Percentiles rank a stretch among this genome's conserved stretches.
These are phyloP conservation scores for Yponomeuta cagnagella DNA, from an alignment of 2,888 invertebrate species.

Conservation along the genomic window DNA sequence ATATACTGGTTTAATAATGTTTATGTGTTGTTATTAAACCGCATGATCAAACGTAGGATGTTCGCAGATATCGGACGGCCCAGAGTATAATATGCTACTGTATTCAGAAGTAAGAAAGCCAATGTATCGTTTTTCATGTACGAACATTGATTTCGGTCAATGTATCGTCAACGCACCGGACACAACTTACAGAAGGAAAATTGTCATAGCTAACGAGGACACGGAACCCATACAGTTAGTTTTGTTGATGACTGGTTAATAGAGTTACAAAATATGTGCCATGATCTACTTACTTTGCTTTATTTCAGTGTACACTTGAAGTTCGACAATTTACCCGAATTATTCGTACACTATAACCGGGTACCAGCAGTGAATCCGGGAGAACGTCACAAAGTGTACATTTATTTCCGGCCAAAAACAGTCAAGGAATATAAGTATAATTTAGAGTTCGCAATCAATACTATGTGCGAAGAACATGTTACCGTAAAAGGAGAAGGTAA, in stretches of 20 bases:
- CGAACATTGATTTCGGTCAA: slow-evolving; percentile 78
- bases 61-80: slow-evolving; percentile 79
- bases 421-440: slow-evolving; percentile 66
- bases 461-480: slow-evolving; percentile 65
- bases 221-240: slow-evolving; percentile 48
- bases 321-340: slow-evolving; percentile 59
- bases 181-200: slow-evolving; percentile 57
- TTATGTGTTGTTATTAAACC: too few relatives aligned
- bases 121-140: slow-evolving; percentile 77
- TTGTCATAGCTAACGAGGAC: slow-evolving; percentile 53
- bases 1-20: too few relatives aligned
- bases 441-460: slow-evolving; percentile 72
- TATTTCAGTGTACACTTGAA: slow-evolving; percentile 69
- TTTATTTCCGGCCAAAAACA: slow-evolving; percentile 75
- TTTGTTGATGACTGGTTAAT: neutral
- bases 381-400: slow-evolving; percentile 55
- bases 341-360: slow-evolving; percentile 64
- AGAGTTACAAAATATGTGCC: neutral
- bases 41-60: neutral
- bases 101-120: slow-evolving; percentile 76
- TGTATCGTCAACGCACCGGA: slow-evolving; percentile 76
- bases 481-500: slow-evolving; percentile 74
- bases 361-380: slow-evolving; percentile 53
- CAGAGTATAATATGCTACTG: slow-evolving; percentile 75
- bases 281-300: neutral